Evolutionary conservation across 2,888 invertebrate species (phyloP), one percentile per base, ranked within the genome.

Genomic region (Griposia aprilina): DNA sequence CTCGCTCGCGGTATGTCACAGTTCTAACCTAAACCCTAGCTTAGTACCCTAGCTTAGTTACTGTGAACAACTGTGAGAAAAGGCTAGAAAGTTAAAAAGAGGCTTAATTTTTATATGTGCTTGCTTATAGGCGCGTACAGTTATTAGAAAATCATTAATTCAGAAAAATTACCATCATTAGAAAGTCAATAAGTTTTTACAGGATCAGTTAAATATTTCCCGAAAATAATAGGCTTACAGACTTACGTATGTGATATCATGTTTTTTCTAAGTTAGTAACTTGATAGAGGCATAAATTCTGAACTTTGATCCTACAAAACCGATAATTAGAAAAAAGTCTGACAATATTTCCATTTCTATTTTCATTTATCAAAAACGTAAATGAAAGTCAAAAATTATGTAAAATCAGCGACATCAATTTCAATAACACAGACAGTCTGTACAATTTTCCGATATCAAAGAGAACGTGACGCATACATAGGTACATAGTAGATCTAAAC

Each of bases 391-490:
- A n/a, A n/a, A 15, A 26, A 7, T 15, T 52, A 55, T 36, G 0
- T 45, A n/a, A 62, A 76, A 82, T 52, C 30, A 13, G 50, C 1
- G 55, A 55, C n/a, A 76, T 55, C 20, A 36, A 75, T 62, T 48
- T 30, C 13, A 50, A 30, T 55, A 82, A 30, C 13, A 76, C 6
- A 20, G 20, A 73, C 11, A 15, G 26, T 36, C 36, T 36, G 26
- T 30, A 41, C 26, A 63, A 63, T 52, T 59, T 30, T 52, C 26
- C n/a, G 6, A 70, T 84, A 70, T 57, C 69, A 67, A 67, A 65
- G 52, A 36, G 74, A 80, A 68, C 36, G 41, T 15, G 13, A 67
- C 30, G 15, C 60, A 45, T 48, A 63, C 36, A 17, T n/a, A n/a
- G n/a, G n/a, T 26, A 36, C 3, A 41, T 13, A 41, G 36, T 62